phyloP scores from a whole-genome alignment of 2,888 invertebrate genomes.

The Caenorhabditis sp. region DNA sequence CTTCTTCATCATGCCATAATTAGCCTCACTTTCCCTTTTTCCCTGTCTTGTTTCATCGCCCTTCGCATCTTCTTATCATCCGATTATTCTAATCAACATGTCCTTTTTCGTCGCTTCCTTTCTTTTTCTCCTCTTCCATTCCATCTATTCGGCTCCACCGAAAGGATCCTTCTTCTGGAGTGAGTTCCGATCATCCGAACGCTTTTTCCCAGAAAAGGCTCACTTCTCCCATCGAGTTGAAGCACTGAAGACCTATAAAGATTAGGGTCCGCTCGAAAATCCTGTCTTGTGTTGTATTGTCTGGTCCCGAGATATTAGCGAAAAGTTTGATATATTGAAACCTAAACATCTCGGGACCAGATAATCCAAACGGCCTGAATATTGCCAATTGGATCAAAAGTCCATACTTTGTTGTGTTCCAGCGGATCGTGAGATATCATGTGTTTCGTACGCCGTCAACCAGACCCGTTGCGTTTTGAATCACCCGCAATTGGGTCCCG shows the following conservation, averaged over 20 bases:
- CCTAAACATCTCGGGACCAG: too few relatives aligned
- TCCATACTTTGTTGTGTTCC: not conserved
- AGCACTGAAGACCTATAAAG: too few relatives aligned
- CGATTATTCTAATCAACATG: slow-evolving; percentile 17
- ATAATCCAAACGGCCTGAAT: too few relatives aligned
- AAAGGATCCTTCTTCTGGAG: slow-evolving; percentile 43
- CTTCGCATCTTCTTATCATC: slow-evolving; percentile 10
- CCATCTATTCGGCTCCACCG: slow-evolving; percentile 14
- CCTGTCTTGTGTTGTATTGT: too few relatives aligned
- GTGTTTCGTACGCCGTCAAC: slow-evolving; percentile 43
- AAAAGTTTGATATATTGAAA: too few relatives aligned
- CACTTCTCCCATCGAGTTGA: too few relatives aligned
- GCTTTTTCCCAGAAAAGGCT: not conserved
- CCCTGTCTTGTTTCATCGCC: not conserved
- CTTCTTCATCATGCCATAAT: too few relatives aligned
- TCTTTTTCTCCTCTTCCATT: not conserved
- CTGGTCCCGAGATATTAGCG: too few relatives aligned
- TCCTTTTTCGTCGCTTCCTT: not conserved
- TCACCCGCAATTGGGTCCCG: slow-evolving; percentile 67
- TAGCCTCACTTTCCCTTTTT: slow-evolving; percentile 30
- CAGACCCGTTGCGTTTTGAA: slow-evolving; percentile 67
- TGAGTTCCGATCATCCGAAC: not conserved
- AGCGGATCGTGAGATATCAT: slow-evolving; percentile 49
- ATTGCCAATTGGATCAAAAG: too few relatives aligned
- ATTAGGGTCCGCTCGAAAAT: too few relatives aligned